These are phyloP conservation scores for Papilio elwesi DNA, from an alignment of 2,888 invertebrate species.

Conservation along the genomic window DNA sequence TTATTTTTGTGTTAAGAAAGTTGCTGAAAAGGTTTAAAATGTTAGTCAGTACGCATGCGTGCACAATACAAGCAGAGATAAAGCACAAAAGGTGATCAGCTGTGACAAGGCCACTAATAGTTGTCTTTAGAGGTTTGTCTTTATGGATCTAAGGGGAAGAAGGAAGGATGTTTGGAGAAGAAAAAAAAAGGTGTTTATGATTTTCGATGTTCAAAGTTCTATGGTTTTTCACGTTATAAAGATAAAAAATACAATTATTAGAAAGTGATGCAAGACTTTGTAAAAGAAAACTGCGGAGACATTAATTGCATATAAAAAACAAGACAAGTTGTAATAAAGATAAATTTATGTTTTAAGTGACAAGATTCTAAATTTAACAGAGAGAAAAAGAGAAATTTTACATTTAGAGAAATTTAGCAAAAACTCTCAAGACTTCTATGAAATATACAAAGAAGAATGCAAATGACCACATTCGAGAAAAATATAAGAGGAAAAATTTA, in stretches of 20 bases:
- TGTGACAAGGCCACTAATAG: slow-evolving; percentile 65
- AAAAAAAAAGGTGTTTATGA: neutral
- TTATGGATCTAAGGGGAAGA: slow-evolving; percentile 51
- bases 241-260: neutral
- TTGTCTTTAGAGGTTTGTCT: slow-evolving; percentile 42
- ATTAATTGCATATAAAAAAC: neutral
- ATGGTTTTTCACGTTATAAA: too few relatives aligned
- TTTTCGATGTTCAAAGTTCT: too few relatives aligned
- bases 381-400: too few relatives aligned
- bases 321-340: neutral
- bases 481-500: neutral
- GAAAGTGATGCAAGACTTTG: neutral
- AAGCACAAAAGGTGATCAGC: slow-evolving; percentile 71
- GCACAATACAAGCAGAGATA: slow-evolving; percentile 76
- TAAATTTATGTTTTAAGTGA: neutral
- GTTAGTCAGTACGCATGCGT: slow-evolving; percentile 82
- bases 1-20: slow-evolving; percentile 70
- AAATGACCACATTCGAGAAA: neutral
- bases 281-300: neutral
- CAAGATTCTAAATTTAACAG: too few relatives aligned
- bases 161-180: slow-evolving; percentile 13
- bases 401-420: neutral
- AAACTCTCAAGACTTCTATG: neutral
- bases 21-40: slow-evolving; percentile 81
- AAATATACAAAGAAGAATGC: neutral